Percentiles rank a stretch among this genome's conserved stretches.
Conservation (phyloP, 2,888 invertebrate genomes). For the Zygaena filipendulae region DNA sequence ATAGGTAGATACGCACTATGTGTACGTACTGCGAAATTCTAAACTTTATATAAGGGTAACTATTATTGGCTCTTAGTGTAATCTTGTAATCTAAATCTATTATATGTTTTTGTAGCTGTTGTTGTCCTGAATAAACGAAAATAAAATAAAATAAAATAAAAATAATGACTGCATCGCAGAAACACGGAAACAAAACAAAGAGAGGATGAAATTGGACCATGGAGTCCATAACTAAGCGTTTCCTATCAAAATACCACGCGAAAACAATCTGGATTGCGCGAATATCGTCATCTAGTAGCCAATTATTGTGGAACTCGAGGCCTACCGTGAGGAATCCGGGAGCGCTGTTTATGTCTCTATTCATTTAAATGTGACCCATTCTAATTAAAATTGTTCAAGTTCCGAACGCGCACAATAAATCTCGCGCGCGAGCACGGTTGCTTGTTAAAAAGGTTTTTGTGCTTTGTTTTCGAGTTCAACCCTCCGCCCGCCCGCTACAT, state of each 20-base stretch:
- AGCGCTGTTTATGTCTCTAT: slow-evolving; percentile 29
- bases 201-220: no score
- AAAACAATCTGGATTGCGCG: slow-evolving; percentile 7
- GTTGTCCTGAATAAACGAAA: no score
- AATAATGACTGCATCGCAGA: no score
- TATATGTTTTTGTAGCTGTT: no score
- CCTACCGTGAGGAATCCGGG: slow-evolving; percentile 17
- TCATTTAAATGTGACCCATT: slow-evolving; percentile 27
- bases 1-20: no score
- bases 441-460: slow-evolving; percentile 21
- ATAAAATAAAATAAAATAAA: no score
- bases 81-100: no score
- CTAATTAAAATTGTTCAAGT: slow-evolving; percentile 31
- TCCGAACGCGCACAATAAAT: slow-evolving; percentile 26
- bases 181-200: no score
- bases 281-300: slow-evolving; percentile 23
- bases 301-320: slow-evolving; percentile 20
- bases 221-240: no score
- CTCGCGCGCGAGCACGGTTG: slow-evolving; percentile 18
- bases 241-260: background rate
- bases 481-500: slow-evolving; percentile 27
- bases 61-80: no score
- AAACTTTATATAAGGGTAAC: no score
- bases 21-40: no score
- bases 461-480: slow-evolving; percentile 23